Percentiles rank a stretch among this genome's conserved stretches.
These are phyloP conservation scores for Apteryx owenii DNA, from an alignment of 2,113 vertebrate species.

Conservation along the genomic window DNA sequence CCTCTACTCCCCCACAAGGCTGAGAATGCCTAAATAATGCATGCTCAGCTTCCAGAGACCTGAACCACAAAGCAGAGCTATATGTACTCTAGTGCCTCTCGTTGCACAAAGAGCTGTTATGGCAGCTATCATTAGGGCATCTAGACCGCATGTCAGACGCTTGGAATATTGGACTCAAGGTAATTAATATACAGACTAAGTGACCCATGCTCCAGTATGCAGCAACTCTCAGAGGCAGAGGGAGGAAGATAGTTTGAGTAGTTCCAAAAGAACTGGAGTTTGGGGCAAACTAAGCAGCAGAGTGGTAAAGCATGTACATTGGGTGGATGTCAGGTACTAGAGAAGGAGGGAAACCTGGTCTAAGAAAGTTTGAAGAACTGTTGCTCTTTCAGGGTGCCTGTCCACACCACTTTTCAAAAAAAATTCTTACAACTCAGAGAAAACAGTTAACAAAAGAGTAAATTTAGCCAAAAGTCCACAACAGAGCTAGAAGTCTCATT, in stretches of 20 bases:
- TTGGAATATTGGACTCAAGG: not conserved
- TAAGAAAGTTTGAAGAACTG: not conserved
- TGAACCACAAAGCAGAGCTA: not conserved
- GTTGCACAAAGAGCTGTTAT: not conserved
- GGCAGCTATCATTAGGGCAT: not conserved
- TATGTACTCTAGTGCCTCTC: not conserved
- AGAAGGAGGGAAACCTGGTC: not conserved
- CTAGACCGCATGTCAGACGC: not conserved
- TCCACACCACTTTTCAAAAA: not conserved
- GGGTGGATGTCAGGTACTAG: not conserved
- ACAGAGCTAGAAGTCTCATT: not conserved
- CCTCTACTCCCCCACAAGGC: not conserved
- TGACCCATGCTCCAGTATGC: not conserved
- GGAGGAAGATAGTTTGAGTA: accelerated
- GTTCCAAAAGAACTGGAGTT: not conserved
- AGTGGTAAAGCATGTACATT: not conserved
- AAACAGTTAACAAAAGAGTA: not conserved
- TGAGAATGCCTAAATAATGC: not conserved
- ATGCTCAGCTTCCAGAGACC: not conserved
- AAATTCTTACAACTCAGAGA: not conserved
- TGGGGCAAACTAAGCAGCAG: not conserved
- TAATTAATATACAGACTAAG: not conserved
- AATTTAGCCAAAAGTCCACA: not conserved
- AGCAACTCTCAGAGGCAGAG: not conserved
- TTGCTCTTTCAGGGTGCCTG: not conserved